Conservation (phyloP, 2,113 vertebrate genomes). For the Aplodontia rufa region DNA sequence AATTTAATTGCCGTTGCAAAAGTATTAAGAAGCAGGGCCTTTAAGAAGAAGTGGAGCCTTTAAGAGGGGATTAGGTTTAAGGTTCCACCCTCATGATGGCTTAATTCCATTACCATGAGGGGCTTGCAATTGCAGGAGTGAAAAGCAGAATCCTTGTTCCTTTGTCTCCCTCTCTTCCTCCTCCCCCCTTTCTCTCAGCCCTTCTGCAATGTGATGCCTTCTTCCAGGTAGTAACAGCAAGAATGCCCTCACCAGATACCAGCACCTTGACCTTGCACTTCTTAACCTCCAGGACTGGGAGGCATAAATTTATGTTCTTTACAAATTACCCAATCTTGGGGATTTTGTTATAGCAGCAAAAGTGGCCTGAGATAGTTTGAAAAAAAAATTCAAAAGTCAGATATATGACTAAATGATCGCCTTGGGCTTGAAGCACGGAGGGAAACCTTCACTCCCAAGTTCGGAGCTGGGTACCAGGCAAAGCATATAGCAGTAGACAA, state of each 20-base stretch:
- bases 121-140: neutral
- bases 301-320: neutral
- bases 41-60: neutral
- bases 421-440: neutral
- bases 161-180: neutral
- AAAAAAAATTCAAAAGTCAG: neutral
- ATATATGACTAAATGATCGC: neutral
- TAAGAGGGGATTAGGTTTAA: neutral
- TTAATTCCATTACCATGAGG: too few relatives aligned
- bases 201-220: neutral
- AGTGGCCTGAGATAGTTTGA: neutral
- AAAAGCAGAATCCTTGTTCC: neutral
- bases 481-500: neutral
- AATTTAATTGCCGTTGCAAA: too few relatives aligned
- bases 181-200: neutral
- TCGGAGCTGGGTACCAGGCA: neutral
- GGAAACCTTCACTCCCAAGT: too few relatives aligned
- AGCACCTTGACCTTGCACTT: neutral
- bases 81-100: too few relatives aligned
- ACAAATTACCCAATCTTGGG: neutral
- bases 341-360: neutral
- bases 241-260: neutral
- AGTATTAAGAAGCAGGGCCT: neutral
- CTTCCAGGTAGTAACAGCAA: neutral
- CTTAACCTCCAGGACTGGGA: neutral